Conservation (phyloP, 1,140 invertebrate genomes). For the Magallana ariakensis region DNA sequence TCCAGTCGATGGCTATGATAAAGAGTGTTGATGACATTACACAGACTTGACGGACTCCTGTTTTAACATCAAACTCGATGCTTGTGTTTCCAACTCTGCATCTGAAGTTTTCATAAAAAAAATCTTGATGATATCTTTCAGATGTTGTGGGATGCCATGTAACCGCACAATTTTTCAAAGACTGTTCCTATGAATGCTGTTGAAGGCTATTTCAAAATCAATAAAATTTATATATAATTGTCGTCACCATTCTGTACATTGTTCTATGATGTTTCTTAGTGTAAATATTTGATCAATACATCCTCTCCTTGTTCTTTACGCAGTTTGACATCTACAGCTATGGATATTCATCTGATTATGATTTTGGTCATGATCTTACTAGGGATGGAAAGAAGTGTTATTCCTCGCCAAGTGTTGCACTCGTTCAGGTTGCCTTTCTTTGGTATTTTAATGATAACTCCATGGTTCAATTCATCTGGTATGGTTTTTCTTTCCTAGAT, state of each 20-base stretch:
- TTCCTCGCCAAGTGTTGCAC: constrained; percentile 39
- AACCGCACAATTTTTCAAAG: background rate
- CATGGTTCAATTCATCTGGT: no score
- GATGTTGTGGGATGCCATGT: constrained; percentile 25
- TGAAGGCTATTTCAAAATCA: background rate
- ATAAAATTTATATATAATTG: constrained; percentile 30
- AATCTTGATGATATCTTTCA: background rate
- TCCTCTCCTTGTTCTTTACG: constrained; percentile 24
- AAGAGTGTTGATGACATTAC: constrained; percentile 42
- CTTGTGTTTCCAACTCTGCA: background rate
- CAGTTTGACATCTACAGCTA: constrained; percentile 13
- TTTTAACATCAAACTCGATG: constrained; percentile 29
- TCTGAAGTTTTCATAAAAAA: constrained; percentile 42
- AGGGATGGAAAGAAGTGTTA: constrained; percentile 1
- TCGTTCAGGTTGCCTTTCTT: background rate
- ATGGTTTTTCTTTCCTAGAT: no score
- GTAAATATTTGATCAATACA: constrained; percentile 39
- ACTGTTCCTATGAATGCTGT: background rate
- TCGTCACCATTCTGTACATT: constrained; percentile 34
- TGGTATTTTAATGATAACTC: no score
- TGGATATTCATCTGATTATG: constrained; percentile 36
- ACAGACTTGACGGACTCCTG: constrained; percentile 36
- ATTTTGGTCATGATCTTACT: constrained; percentile 44
- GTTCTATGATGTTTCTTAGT: constrained; percentile 28
- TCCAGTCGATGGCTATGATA: constrained; percentile 5